A percentile compares a stretch with the other conserved stretches of the same genome.
Conservation (phyloP, 2,797 vertebrate genomes). For the Myiothlypis chrysogaster region DNA sequence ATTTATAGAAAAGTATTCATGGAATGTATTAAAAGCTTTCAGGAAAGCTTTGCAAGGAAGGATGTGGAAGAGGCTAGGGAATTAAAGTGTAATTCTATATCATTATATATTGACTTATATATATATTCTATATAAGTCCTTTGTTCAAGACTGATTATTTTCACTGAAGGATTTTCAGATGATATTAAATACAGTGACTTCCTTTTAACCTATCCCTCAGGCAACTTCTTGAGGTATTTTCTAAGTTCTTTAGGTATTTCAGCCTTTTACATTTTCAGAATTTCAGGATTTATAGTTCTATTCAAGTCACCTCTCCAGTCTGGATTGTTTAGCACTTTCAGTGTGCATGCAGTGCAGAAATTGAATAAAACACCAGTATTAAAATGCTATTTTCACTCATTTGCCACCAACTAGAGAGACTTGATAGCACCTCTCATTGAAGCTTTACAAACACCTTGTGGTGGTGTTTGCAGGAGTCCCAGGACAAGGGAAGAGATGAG, state of each 20-base stretch:
- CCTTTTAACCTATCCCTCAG: neutral
- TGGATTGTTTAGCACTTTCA: neutral
- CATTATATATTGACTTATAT: neutral
- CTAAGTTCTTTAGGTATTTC: neutral
- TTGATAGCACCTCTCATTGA: neutral
- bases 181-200: neutral
- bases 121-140: neutral
- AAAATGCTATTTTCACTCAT: neutral
- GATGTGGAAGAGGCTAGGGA: neutral
- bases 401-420: neutral
- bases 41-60: neutral
- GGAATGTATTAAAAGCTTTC: neutral
- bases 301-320: neutral
- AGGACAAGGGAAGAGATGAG: neutral
- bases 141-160: neutral
- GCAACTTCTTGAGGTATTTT: neutral
- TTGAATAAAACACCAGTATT: neutral
- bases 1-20: neutral
- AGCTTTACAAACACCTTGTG: neutral
- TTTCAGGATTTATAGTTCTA: neutral
- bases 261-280: neutral
- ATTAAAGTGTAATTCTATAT: neutral
- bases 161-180: neutral
- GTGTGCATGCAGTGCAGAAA: neutral
- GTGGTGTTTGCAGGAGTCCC: neutral